Evolutionary conservation across 2,797 vertebrate species (phyloP), one percentile per base, ranked within the genome.

Genomic region (Cichlasoma orientale): DNA sequence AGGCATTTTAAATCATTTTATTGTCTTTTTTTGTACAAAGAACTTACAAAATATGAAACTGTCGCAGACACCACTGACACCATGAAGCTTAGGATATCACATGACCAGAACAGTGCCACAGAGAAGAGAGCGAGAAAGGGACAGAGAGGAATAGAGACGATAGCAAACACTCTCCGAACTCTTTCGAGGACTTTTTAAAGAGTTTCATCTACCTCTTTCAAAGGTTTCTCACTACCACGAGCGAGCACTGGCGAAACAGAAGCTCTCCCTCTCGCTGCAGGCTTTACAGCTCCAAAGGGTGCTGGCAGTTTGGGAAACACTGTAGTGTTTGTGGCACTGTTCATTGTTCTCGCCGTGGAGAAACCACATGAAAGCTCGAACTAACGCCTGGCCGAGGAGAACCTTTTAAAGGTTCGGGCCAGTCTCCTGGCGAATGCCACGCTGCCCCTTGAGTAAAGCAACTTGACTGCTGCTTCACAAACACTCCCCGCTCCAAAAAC

Each of bases 1-100:
- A 82, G 52, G 5, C 25, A 5, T 88, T 94, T 92, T 36, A 88
- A 80, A 57, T 85, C 3, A 59, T 92, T 92, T 93, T 90, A 88
- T 91, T 84, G 78, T 86, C 78, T 89, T 91, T 88, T 91, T 88
- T 93, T 89, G 85, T 95, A 95, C 90, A 95, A 95, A 96, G 89
- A 91, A 92, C 93, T 93, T 94, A 92, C 94, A 95, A 95, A 95
- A 93, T 93, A 92, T 89, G 90, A 88, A 95, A 94, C 75, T 76
- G 86, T 85, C 74, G 81, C 88, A 90, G 72, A 94, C 89, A 88
- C 78, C 90, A 92, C 86, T 54, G 90, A 94, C 77, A 55, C 82
- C 91, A 89, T 88, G 77, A 94, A 95, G 90, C 85, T 74, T 16
- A 83, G 81, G 81, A 90, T 66, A 94, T 87, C 86, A 94, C 92